Evolutionary conservation across 2,113 vertebrate genomes (phyloP), one percentile per base, ranked within the genome.

Genomic region (Terrapene triunguis): DNA sequence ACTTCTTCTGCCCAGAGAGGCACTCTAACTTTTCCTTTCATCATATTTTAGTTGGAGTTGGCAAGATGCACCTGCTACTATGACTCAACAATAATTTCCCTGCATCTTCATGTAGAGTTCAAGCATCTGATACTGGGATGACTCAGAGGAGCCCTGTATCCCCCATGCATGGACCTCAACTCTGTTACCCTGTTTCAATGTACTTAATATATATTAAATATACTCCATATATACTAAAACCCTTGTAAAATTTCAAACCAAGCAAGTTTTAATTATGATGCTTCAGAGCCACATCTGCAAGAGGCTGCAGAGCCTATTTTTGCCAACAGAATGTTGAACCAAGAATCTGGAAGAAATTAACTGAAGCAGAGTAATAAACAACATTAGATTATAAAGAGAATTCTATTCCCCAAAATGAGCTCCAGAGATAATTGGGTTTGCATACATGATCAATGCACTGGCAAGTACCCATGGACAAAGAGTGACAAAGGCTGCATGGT

Each of bases 61-160:
- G 89, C 89, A 86, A 93, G 94, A 93, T 53, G 79, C 95, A 94
- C 92, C 94, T 88, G 92, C 94, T 48, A 0, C 79, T 87, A 51
- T 0, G 10, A 74, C 48, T 95, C 90, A 94, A 83, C 62, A 78
- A 62, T 50, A 92, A 65, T 1, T 4, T 3, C 83, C 83, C 90
- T 57, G 87, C 87, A 92, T 90, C 90, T 96, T 92, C 93, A 55
- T 86, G 89, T 88, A 93, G 82, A 78, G 89, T 95, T 96, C 95
- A 95, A 89, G 93, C 90, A 86, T 85, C 89, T 86, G 89, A 90
- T 82, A 35, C 53, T 11, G 78, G 53, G 0, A 6, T 84, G 83
- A 81, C 3, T 0, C 38, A 50, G 89, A 83, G 0, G 0, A 87
- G 80, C 42, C 91, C 88, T 93, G 85, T 62, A 6, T 2, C 54